Evolutionary conservation across 2,113 vertebrate genomes (phyloP).

Genomic region (Gymnobelideus leadbeateri): DNA sequence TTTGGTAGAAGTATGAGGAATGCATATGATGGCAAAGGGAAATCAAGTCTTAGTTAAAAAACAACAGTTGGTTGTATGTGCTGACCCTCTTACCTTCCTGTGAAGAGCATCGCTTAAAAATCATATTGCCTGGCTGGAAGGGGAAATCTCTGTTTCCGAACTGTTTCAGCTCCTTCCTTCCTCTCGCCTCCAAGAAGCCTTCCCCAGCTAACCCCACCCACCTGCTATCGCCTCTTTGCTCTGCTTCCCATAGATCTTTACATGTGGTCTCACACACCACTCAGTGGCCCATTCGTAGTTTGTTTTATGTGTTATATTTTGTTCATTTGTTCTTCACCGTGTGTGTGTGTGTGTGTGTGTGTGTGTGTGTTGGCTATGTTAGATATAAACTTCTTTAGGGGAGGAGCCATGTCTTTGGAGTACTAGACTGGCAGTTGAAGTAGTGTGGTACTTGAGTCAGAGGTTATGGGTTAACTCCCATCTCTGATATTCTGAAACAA

Average conservation of each 20-base stretch:
- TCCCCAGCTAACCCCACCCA: slow-evolving; percentile 23
- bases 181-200: slow-evolving; percentile 2
- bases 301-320: neutral
- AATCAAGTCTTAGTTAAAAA: neutral
- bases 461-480: neutral
- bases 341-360: neutral
- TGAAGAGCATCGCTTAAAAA: neutral
- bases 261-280: neutral
- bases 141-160: fast-evolving
- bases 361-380: neutral
- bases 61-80: neutral
- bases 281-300: neutral
- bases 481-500: neutral
- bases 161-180: neutral
- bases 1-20: neutral
- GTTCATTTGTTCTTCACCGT: too few relatives aligned
- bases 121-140: neutral
- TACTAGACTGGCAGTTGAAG: neutral
- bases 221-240: slow-evolving; percentile 27
- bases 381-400: neutral
- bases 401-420: fast-evolving
- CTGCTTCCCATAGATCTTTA: neutral
- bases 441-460: neutral
- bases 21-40: neutral
- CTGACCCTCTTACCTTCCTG: neutral